phyloP scores from a whole-genome alignment of 2,888 invertebrate genomes.

The Allygus modestus region DNA sequence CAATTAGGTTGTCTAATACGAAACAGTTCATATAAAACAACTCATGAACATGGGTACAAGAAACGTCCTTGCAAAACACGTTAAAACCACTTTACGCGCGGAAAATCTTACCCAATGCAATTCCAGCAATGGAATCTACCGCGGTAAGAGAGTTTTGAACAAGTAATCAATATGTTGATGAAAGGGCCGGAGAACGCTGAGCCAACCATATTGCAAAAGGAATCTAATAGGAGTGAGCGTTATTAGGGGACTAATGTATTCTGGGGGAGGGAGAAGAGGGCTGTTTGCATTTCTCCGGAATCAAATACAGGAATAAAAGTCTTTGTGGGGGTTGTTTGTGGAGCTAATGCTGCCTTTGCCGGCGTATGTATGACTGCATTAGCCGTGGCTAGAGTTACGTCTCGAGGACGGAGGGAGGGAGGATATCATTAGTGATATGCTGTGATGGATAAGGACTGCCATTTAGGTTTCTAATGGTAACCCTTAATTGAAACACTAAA shows the following conservation, averaged over 20 bases:
- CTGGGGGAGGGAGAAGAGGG: conserved; percentile 2
- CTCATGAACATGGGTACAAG: too few relatives aligned
- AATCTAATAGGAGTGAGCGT: conserved; percentile 45
- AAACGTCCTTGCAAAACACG: too few relatives aligned
- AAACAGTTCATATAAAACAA: too few relatives aligned
- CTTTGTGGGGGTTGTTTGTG: conserved; percentile 54
- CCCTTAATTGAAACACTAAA: too few relatives aligned
- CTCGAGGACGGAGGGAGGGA: conserved; percentile 6
- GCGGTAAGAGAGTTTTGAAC: conserved; percentile 7
- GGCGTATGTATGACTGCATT: conserved; percentile 53
- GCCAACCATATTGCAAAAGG: conserved; percentile 51
- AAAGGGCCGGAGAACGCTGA: conserved; percentile 40
- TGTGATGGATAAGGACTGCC: too few relatives aligned
- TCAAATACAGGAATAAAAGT: conserved; percentile 57
- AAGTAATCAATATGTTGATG: conserved; percentile 35
- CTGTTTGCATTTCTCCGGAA: conserved; percentile 47
- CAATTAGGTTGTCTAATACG: too few relatives aligned
- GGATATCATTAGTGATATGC: too few relatives aligned
- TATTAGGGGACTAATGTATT: conserved; percentile 58
- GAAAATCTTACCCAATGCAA: too few relatives aligned
- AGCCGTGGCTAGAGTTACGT: conserved; percentile 35
- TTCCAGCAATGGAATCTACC: background rate
- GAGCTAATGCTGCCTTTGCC: conserved; percentile 46
- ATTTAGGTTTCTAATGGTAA: too few relatives aligned
- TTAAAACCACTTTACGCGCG: too few relatives aligned